These are phyloP conservation scores for Schrankia costaestrigalis DNA, from an alignment of 2,888 invertebrate genomes.

Conservation along the genomic window DNA sequence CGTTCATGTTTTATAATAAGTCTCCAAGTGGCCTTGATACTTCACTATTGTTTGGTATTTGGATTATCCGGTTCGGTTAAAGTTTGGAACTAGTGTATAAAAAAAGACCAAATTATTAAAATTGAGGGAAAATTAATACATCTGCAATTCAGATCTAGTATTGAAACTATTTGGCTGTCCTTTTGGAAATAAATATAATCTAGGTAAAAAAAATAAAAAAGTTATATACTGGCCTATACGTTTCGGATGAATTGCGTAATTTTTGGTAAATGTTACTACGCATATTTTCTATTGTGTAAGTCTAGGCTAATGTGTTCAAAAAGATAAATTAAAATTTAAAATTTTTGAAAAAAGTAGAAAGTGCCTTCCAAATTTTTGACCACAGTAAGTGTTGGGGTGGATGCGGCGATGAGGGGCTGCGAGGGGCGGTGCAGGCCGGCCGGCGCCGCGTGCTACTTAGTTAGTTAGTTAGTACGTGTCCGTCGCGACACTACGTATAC, in stretches of 20 bases:
- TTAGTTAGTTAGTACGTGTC: slow-evolving; percentile 1
- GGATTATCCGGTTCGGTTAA: slow-evolving; percentile 73
- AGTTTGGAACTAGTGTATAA: slow-evolving; percentile 77
- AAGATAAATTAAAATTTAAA: slow-evolving; percentile 74
- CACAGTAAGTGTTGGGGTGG: slow-evolving; percentile 81
- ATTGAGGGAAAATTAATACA: slow-evolving; percentile 50
- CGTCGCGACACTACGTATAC: not conserved
- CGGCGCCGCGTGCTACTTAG: not conserved
- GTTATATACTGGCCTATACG: slow-evolving; percentile 75
- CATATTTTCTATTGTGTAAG: slow-evolving; percentile 81
- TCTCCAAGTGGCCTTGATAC: slow-evolving; percentile 80
- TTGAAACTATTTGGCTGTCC: slow-evolving; percentile 78
- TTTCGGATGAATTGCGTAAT: slow-evolving; percentile 77
- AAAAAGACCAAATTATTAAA: slow-evolving; percentile 74
- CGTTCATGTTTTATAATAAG: slow-evolving; percentile 68
- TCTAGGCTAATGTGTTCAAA: slow-evolving; percentile 89
- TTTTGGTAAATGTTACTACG: slow-evolving; percentile 80
- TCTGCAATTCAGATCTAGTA: slow-evolving; percentile 72
- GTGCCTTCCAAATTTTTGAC: slow-evolving; percentile 88
- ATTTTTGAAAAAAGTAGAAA: slow-evolving; percentile 85
- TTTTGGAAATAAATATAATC: slow-evolving; percentile 74
- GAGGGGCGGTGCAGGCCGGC: slow-evolving; percentile 39
- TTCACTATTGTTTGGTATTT: slow-evolving; percentile 75
- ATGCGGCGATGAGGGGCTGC: slow-evolving; percentile 74
- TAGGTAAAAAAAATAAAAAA: slow-evolving; percentile 61